phyloP scores from a whole-genome alignment of 2,888 invertebrate genomes.

The Romanomermis culicivorax region DNA sequence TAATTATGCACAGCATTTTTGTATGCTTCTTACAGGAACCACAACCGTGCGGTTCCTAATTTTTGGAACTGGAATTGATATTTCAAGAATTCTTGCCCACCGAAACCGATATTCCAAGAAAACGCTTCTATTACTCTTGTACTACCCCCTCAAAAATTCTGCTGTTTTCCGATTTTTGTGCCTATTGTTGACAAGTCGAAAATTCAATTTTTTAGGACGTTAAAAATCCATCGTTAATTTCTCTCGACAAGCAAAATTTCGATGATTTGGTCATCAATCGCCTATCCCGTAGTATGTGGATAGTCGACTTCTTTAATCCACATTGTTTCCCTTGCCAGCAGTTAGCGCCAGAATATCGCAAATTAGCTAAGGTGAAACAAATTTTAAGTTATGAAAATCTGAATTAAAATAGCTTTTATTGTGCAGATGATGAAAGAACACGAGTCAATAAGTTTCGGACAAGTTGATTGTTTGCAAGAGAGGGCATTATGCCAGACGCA shows the following conservation, averaged over 20 bases:
- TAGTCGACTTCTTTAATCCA: constrained; percentile 49
- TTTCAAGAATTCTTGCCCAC: too few species aligned
- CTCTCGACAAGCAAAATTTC: constrained; percentile 39
- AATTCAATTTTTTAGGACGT: constrained; percentile 17
- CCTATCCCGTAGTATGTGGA: constrained; percentile 39
- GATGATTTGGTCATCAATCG: constrained; percentile 37
- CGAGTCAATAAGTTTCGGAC: constrained; percentile 39
- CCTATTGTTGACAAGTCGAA: too few species aligned
- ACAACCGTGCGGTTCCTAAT: too few species aligned
- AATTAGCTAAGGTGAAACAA: constrained; percentile 34
- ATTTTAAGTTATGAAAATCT: background rate
- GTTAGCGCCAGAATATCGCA: constrained; percentile 45
- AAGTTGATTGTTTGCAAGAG: constrained; percentile 45
- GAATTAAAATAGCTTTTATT: constrained; percentile 6
- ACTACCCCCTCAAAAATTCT: too few species aligned
- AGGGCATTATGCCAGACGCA: constrained; percentile 39
- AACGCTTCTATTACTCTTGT: too few species aligned
- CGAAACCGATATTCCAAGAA: too few species aligned
- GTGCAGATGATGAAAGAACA: constrained; percentile 34
- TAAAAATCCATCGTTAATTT: constrained; percentile 37
- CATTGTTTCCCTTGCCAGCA: constrained; percentile 55
- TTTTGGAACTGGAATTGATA: too few species aligned
- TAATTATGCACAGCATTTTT: too few species aligned
- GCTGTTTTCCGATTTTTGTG: too few species aligned
- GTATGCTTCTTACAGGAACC: too few species aligned